Percentiles rank a stretch among this genome's conserved stretches.
Conservation (phyloP, 2,113 vertebrate species). For the Theropithecus gelada region DNA sequence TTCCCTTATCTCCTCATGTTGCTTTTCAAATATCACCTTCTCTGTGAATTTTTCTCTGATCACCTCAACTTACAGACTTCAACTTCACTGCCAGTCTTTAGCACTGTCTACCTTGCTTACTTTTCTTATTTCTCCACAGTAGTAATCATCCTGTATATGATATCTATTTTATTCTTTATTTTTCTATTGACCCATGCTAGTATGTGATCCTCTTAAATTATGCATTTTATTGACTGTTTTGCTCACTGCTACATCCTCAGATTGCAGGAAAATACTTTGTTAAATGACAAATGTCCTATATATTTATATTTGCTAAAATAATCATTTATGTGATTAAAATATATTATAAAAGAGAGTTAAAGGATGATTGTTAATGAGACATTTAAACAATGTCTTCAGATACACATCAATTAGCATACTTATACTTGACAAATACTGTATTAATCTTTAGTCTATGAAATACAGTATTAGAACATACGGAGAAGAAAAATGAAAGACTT, state of each 20-base stretch:
- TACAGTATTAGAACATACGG: not conserved
- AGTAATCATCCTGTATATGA: not conserved
- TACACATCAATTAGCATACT: not conserved
- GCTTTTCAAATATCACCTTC: not conserved
- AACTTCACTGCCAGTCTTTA: not conserved
- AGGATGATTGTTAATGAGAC: not conserved
- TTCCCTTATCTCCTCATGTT: not conserved
- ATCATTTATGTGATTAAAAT: not conserved
- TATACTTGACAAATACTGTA: not conserved
- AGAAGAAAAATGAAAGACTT: not conserved
- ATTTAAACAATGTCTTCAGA: not conserved
- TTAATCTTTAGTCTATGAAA: not conserved
- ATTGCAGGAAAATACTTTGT: not conserved
- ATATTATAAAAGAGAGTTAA: not conserved
- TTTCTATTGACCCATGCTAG: not conserved
- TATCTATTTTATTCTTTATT: not conserved
- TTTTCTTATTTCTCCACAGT: not conserved
- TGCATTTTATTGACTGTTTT: not conserved
- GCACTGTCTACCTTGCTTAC: not conserved
- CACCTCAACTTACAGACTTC: not conserved
- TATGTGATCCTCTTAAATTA: not conserved
- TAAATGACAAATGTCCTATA: not conserved
- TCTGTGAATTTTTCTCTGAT: not conserved
- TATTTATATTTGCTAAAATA: not conserved
- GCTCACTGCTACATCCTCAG: not conserved